These are phyloP conservation scores for Microcaecilia unicolor DNA, from an alignment of 2,797 vertebrate species.

Conservation along the genomic window DNA sequence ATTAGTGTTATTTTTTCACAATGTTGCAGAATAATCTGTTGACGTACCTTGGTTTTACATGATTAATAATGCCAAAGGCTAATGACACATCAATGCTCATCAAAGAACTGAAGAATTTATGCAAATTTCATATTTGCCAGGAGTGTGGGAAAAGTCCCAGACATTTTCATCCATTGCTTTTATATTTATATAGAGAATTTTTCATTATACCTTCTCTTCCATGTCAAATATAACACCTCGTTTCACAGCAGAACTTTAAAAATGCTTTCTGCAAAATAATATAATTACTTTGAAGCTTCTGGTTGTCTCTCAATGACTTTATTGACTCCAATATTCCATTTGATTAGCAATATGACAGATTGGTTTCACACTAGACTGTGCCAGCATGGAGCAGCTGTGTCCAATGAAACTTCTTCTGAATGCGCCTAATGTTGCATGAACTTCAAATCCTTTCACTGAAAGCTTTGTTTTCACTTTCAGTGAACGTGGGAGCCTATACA, in stretches of 20 bases:
- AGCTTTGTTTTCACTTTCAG: slow-evolving; percentile 20
- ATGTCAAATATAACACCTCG: slow-evolving; percentile 30
- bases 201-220: slow-evolving; percentile 1
- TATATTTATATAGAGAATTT: not conserved
- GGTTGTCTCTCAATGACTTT: slow-evolving; percentile 29
- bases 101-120: too few species aligned
- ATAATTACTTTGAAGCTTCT: slow-evolving; percentile 43
- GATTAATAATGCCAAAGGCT: not conserved
- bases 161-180: slow-evolving; percentile 1
- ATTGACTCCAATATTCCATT: slow-evolving; percentile 33
- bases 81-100: slow-evolving; percentile 2
- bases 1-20: slow-evolving; percentile 1
- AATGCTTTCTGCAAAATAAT: slow-evolving; percentile 42
- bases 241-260: slow-evolving; percentile 40
- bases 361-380: slow-evolving; percentile 24
- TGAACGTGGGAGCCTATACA: slow-evolving; percentile 11
- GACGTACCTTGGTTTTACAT: slow-evolving; percentile 5
- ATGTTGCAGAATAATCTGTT: not conserved
- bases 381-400: slow-evolving; percentile 23
- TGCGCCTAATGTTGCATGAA: slow-evolving; percentile 16
- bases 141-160: slow-evolving; percentile 11
- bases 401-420: slow-evolving; percentile 24
- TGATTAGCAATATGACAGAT: slow-evolving; percentile 37
- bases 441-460: slow-evolving; percentile 9
- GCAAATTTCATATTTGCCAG: slow-evolving; percentile 7